Evolutionary conservation across 2,797 vertebrate species (phyloP).

Genomic region (Microhierax caerulescens): DNA sequence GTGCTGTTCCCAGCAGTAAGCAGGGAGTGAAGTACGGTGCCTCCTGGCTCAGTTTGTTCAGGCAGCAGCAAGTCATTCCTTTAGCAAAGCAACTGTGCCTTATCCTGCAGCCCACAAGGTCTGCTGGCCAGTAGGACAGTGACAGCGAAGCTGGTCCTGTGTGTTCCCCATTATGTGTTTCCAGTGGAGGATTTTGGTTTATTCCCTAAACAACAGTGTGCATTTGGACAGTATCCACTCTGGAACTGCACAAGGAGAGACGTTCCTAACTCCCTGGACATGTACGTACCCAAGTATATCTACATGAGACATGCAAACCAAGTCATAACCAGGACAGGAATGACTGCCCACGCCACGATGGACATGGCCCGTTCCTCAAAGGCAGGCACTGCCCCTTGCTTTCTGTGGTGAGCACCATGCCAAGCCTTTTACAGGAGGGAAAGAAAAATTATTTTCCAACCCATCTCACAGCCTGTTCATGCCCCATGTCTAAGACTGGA

Average conservation of each 20-base stretch:
- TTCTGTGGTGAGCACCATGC: background rate
- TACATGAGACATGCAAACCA: background rate
- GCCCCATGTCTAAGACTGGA: background rate
- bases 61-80: background rate
- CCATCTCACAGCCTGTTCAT: background rate
- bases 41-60: background rate
- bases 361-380: background rate
- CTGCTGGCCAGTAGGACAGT: background rate
- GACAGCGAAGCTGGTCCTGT: background rate
- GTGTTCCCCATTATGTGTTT: background rate
- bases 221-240: background rate
- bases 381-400: background rate
- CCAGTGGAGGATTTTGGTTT: background rate
- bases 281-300: background rate
- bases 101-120: background rate
- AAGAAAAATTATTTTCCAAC: background rate
- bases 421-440: background rate
- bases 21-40: rapidly evolving
- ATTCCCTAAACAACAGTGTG: background rate
- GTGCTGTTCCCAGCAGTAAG: background rate
- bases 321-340: background rate
- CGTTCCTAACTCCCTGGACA: background rate
- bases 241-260: background rate
- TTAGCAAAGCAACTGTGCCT: background rate
- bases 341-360: background rate